phyloP scores from a whole-genome alignment of 2,888 invertebrate species.

The Tetramorium bicarinatum region DNA sequence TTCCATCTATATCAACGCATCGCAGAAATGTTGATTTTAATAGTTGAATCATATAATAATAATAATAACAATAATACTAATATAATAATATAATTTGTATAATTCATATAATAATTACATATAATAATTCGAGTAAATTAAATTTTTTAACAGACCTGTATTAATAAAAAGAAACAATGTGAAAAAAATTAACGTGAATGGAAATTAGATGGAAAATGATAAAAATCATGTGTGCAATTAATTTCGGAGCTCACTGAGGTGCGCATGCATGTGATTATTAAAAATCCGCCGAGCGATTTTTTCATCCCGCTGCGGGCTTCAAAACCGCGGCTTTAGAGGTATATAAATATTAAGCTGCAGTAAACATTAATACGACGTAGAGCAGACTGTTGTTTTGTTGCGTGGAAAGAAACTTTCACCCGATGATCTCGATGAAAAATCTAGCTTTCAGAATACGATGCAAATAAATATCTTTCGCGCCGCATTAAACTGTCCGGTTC shows the following conservation, averaged over 20 bases:
- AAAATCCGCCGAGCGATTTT: background rate
- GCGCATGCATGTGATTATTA: background rate
- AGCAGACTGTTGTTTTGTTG: background rate
- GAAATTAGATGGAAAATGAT: background rate
- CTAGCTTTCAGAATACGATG: background rate
- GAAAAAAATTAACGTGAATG: background rate
- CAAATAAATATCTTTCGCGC: conserved; percentile 28
- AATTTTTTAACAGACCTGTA: background rate
- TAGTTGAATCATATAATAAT: background rate
- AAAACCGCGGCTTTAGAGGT: background rate
- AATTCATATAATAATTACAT: no score
- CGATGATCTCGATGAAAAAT: background rate
- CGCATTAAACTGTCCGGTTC: background rate
- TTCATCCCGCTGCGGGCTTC: background rate
- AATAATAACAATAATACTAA: no score
- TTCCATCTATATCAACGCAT: background rate
- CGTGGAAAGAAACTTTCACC: background rate
- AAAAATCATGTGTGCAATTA: background rate
- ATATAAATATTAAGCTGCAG: background rate
- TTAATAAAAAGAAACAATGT: background rate
- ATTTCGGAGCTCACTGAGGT: background rate
- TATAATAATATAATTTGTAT: no score
- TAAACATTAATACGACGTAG: background rate
- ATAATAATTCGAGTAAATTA: no score
- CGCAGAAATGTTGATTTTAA: background rate